phyloP scores from a whole-genome alignment of 1,140 invertebrate species.

The Eubasilissa regina region DNA sequence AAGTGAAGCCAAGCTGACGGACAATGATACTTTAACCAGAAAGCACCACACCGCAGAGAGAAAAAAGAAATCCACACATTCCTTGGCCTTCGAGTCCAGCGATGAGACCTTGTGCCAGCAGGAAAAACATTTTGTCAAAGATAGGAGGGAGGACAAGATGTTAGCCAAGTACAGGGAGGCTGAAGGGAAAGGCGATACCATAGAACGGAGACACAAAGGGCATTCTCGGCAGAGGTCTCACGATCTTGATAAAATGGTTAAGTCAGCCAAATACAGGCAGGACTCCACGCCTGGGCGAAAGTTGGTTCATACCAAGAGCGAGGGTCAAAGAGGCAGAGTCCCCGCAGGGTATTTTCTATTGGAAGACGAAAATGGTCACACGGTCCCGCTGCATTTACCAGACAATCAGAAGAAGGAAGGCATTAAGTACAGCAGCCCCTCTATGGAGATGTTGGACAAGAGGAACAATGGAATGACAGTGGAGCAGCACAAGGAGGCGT shows the following conservation, averaged over 20 bases:
- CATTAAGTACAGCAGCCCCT: conserved; percentile 41
- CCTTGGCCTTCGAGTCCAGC: conserved; percentile 51
- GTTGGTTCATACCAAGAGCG: conserved; percentile 49
- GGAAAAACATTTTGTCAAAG: background rate
- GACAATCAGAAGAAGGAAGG: conserved; percentile 27
- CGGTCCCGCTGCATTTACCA: conserved; percentile 3
- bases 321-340: conserved; percentile 33
- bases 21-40: conserved; percentile 32
- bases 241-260: conserved; percentile 47
- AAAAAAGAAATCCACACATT: conserved; percentile 49
- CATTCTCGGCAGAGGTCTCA: conserved; percentile 48
- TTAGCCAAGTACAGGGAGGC: background rate
- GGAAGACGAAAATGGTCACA: conserved; percentile 42
- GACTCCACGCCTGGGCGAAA: conserved; percentile 40
- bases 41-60: conserved; percentile 34
- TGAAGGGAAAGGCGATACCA: conserved; percentile 1
- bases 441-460: conserved; percentile 34
- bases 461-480: no score
- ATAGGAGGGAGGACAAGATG: background rate
- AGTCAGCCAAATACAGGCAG: conserved; percentile 42
- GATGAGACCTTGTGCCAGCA: conserved; percentile 52
- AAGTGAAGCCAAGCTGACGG: conserved; percentile 43
- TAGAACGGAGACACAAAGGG: conserved; percentile 37
- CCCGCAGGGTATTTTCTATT: conserved; percentile 50
- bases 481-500: conserved; percentile 16